Evolutionary conservation across 2,888 invertebrate species (phyloP).

Genomic region (Amphiduros pacificus): DNA sequence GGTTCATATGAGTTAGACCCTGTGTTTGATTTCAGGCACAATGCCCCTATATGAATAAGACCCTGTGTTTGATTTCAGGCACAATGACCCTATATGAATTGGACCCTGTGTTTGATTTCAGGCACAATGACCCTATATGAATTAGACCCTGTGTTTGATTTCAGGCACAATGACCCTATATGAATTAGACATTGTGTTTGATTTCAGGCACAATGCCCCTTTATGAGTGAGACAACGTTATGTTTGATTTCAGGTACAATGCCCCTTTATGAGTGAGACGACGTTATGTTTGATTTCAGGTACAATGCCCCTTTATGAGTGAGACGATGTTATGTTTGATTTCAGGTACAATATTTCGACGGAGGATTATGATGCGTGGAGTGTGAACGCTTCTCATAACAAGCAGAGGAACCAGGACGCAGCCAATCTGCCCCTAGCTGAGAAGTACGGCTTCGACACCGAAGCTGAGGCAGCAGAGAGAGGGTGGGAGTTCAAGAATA

Average conservation of each 20-base stretch:
- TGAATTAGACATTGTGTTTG: not conserved
- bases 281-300: slow-evolving; percentile 32
- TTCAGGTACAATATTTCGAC: slow-evolving; percentile 58
- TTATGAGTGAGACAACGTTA: not conserved
- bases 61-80: too few relatives aligned
- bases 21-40: too few relatives aligned
- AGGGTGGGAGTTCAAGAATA: slow-evolving; percentile 53
- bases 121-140: not conserved
- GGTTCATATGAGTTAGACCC: not conserved
- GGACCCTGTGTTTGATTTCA: too few relatives aligned
- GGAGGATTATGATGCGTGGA: slow-evolving; percentile 53
- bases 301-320: not conserved
- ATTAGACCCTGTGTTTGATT: too few relatives aligned
- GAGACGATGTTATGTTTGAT: too few relatives aligned
- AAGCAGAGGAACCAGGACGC: slow-evolving; percentile 30
- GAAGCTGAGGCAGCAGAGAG: slow-evolving; percentile 36
- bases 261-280: not conserved
- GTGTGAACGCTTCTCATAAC: slow-evolving; percentile 37
- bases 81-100: too few relatives aligned
- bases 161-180: not conserved
- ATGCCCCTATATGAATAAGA: not conserved
- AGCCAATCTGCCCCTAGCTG: slow-evolving; percentile 38
- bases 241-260: too few relatives aligned
- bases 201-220: not conserved
- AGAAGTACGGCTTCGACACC: slow-evolving; percentile 36